Conservation (phyloP, 2,888 invertebrate genomes). For the Sclerodermus sp. region DNA sequence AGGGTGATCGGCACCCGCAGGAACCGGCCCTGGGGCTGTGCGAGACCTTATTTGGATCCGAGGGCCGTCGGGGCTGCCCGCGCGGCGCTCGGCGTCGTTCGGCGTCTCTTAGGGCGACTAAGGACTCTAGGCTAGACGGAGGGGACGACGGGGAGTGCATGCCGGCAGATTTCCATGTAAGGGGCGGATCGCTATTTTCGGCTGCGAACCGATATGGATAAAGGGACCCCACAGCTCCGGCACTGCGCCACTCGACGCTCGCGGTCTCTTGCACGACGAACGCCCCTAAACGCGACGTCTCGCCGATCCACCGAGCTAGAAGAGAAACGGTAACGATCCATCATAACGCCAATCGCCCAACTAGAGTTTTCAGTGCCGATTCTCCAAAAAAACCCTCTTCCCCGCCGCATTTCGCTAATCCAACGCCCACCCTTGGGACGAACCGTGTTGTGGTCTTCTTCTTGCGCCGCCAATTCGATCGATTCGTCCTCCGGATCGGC, state of each 20-base stretch:
- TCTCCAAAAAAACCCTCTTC: constrained; percentile 26
- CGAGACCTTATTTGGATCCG: constrained; percentile 53
- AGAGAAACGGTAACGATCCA: constrained; percentile 31
- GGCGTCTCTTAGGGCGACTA: constrained; percentile 40
- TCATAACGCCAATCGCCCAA: too few species aligned
- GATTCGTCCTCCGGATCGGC: too few species aligned
- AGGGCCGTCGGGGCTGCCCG: constrained; percentile 45
- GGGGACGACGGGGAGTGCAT: constrained; percentile 17
- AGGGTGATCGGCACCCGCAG: too few species aligned
- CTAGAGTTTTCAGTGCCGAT: constrained; percentile 15
- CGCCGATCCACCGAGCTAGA: constrained; percentile 25
- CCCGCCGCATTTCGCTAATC: too few species aligned
- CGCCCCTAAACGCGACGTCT: constrained; percentile 31
- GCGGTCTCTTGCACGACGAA: constrained; percentile 49
- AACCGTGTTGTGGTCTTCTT: too few species aligned
- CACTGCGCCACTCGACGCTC: constrained; percentile 53
- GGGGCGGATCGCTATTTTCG: constrained; percentile 57
- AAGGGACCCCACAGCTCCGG: constrained; percentile 54
- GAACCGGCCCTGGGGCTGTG: constrained; percentile 27
- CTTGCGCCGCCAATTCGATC: too few species aligned
- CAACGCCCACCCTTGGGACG: too few species aligned
- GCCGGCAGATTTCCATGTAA: constrained; percentile 54
- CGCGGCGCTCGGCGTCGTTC: constrained; percentile 34
- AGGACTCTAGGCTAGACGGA: constrained; percentile 33
- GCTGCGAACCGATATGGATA: constrained; percentile 56